Evolutionary conservation across 2,113 vertebrate species (phyloP).

Genomic region (Mastomys natalensis): DNA sequence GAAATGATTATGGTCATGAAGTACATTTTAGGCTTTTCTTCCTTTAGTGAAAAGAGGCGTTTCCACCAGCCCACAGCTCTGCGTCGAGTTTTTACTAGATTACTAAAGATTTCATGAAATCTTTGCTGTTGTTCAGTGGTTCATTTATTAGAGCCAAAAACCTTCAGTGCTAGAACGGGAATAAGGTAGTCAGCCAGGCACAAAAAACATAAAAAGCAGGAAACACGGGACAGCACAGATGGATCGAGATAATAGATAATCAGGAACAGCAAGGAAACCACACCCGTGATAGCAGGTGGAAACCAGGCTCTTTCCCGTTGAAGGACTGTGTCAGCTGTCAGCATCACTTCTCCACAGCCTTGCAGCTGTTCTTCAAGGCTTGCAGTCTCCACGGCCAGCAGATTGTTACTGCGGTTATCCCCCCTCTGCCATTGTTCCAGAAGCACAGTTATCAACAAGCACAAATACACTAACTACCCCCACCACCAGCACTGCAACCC

Average conservation of each 20-base stretch:
- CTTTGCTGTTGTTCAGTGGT: slow-evolving; percentile 98
- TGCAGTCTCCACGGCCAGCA: slow-evolving; percentile 93
- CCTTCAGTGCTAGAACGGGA: slow-evolving; percentile 94
- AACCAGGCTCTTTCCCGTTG: slow-evolving; percentile 98
- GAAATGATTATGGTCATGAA: slow-evolving; percentile 94
- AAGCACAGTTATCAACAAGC: no score
- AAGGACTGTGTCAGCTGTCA: slow-evolving; percentile 93
- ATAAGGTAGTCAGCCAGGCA: slow-evolving; percentile 98
- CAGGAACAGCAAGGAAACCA: slow-evolving; percentile 93
- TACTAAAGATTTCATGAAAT: slow-evolving; percentile 97
- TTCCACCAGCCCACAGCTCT: slow-evolving; percentile 95
- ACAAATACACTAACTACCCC: no score
- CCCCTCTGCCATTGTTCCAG: no score
- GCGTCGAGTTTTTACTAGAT: slow-evolving; percentile 94
- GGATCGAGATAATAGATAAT: slow-evolving; percentile 97
- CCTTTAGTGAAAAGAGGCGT: slow-evolving; percentile 94
- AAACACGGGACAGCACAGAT: slow-evolving; percentile 96
- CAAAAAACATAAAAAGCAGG: slow-evolving; percentile 95
- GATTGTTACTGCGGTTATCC: no score
- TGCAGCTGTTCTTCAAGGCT: slow-evolving; percentile 97
- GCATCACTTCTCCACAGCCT: slow-evolving; percentile 98
- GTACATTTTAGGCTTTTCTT: slow-evolving; percentile 99
- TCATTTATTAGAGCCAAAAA: slow-evolving; percentile 99
- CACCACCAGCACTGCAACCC: no score
- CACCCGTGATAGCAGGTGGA: slow-evolving; percentile 91